These are phyloP conservation scores for Lagopus leucura DNA, from an alignment of 2,113 vertebrate species.

Conservation along the genomic window DNA sequence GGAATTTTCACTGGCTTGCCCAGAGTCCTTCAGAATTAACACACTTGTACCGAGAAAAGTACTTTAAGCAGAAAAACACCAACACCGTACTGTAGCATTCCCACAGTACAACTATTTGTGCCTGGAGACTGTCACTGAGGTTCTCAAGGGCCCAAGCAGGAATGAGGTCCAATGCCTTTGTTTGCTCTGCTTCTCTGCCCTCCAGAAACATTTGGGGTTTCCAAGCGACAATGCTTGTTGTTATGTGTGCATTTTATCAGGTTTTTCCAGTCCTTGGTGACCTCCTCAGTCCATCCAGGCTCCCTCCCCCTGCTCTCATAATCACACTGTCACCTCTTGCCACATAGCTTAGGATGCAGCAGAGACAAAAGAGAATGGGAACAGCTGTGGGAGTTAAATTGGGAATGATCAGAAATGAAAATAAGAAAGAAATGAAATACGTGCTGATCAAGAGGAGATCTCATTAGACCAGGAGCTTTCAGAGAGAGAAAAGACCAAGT, in stretches of 20 bases:
- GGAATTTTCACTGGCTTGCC: accelerated
- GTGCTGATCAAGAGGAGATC: neutral
- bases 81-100: accelerated
- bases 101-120: accelerated
- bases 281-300: neutral
- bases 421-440: neutral
- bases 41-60: neutral
- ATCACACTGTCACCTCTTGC: neutral
- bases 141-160: neutral
- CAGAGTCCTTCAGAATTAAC: neutral
- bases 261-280: slow-evolving; percentile 19
- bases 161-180: neutral
- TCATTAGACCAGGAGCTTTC: neutral
- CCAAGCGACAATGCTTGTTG: neutral
- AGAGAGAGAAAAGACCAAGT: neutral
- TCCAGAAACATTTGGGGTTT: neutral
- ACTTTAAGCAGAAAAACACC: neutral
- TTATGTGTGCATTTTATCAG: neutral
- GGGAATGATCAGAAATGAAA: neutral
- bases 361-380: neutral
- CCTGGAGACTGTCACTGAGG: neutral
- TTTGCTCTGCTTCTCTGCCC: neutral
- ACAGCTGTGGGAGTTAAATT: neutral
- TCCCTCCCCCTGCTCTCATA: neutral
- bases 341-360: neutral